Evolutionary conservation across 2,888 invertebrate species (phyloP).

Genomic region (Drosophila meridionalis): DNA sequence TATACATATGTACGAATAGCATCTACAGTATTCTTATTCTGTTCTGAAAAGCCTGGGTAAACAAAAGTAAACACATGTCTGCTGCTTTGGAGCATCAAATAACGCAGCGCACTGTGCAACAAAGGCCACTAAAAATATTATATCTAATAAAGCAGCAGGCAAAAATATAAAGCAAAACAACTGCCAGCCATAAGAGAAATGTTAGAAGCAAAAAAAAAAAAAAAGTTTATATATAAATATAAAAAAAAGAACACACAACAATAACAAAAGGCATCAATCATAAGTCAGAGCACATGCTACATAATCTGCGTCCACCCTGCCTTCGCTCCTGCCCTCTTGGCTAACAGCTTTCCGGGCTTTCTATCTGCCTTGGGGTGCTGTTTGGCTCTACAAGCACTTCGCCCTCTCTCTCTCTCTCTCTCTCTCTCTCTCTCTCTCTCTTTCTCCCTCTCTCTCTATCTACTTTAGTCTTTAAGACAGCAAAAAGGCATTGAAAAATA

Average conservation of each 20-base stretch:
- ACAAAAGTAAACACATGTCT: conserved; percentile 75
- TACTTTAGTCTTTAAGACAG: conserved; percentile 31
- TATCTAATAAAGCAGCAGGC: conserved; percentile 76
- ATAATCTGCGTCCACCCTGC: conserved; percentile 47
- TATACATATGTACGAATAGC: conserved; percentile 20
- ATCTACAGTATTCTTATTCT: conserved; percentile 22
- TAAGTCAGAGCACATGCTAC: conserved; percentile 72
- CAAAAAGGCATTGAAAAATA: conserved; percentile 42
- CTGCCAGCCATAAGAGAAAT: conserved; percentile 44
- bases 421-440: no score
- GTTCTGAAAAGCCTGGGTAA: conserved; percentile 28
- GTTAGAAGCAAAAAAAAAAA: conserved; percentile 24
- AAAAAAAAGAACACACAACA: conserved; percentile 27
- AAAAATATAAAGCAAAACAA: conserved; percentile 60
- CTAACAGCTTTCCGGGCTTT: conserved; percentile 1
- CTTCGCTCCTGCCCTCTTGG: not conserved
- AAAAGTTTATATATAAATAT: conserved; percentile 19
- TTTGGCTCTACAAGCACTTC: conserved; percentile 1
- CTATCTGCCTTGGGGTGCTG: conserved; percentile 11
- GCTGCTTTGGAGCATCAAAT: conserved; percentile 51
- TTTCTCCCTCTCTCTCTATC: no score
- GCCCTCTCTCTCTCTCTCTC: not conserved
- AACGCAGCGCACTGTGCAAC: conserved; percentile 43
- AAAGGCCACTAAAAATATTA: conserved; percentile 79
- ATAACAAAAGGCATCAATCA: conserved; percentile 81